Percentiles rank a stretch among this genome's conserved stretches.
These are phyloP conservation scores for Echinarachnius parma DNA, from an alignment of 53 echinoderm and acorn worm species.

Conservation along the genomic window DNA sequence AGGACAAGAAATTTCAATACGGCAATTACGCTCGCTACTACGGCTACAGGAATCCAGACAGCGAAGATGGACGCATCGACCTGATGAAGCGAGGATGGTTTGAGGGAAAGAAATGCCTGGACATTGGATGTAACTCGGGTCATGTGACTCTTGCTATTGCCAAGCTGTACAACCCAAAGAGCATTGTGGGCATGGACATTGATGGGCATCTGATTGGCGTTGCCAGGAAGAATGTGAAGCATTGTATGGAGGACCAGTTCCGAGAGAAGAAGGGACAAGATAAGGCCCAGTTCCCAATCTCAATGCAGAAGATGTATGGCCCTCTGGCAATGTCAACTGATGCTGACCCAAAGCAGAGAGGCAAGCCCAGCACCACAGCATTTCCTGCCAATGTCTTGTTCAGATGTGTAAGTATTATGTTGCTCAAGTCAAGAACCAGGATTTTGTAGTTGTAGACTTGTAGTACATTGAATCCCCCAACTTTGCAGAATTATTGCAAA, in stretches of 20 bases:
- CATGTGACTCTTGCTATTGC: slow-evolving; percentile 88
- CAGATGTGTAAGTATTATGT: slow-evolving; percentile 92
- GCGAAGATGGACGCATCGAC: slow-evolving; percentile 70
- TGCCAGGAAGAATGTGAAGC: slow-evolving; percentile 82
- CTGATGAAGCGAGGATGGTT: slow-evolving; percentile 81
- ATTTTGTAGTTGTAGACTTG: no score
- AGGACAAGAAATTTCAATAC: slow-evolving; percentile 84
- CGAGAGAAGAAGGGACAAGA: slow-evolving; percentile 23
- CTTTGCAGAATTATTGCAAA: no score
- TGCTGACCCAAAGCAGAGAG: neutral
- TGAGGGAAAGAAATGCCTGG: slow-evolving; percentile 77
- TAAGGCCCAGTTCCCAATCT: slow-evolving; percentile 65
- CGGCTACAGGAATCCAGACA: slow-evolving; percentile 85
- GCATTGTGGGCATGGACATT: slow-evolving; percentile 89
- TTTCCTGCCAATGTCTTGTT: slow-evolving; percentile 88
- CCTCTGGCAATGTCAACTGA: slow-evolving; percentile 31
- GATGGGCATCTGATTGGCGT: slow-evolving; percentile 79
- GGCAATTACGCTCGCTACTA: slow-evolving; percentile 96
- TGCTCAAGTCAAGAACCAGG: no score
- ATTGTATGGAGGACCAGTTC: slow-evolving; percentile 58
- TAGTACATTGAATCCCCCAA: no score
- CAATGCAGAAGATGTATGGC: slow-evolving; percentile 75
- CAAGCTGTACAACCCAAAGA: slow-evolving; percentile 66
- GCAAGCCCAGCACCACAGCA: slow-evolving; percentile 7
- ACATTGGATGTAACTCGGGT: slow-evolving; percentile 98